Conservation (phyloP, 2,113 vertebrate species). For the Taxidea taxus region DNA sequence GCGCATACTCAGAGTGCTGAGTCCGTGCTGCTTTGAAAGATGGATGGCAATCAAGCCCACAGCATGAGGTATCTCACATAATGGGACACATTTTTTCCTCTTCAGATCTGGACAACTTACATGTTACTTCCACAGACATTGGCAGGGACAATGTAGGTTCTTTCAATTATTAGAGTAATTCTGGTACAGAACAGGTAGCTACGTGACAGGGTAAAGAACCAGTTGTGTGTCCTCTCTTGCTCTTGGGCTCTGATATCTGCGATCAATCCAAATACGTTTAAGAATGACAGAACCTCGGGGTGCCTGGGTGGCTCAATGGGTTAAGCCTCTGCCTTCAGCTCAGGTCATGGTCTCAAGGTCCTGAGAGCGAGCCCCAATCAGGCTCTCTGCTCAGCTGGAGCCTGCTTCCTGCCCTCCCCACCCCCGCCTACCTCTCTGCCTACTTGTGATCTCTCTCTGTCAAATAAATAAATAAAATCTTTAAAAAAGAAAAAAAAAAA, state of each 20-base stretch:
- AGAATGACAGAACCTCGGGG: neutral
- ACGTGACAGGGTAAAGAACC: neutral
- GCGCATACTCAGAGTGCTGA: neutral
- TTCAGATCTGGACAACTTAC: neutral
- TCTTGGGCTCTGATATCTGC: neutral
- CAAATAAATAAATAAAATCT: too few species aligned
- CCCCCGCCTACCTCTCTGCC: too few species aligned
- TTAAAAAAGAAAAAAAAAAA: neutral
- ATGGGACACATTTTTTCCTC: neutral
- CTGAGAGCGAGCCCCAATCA: neutral
- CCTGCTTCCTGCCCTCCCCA: too few species aligned
- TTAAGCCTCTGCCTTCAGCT: neutral
- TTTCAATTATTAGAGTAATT: neutral
- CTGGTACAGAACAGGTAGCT: neutral
- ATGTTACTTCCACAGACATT: neutral
- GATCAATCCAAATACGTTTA: neutral
- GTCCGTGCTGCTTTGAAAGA: neutral
- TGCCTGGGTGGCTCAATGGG: neutral
- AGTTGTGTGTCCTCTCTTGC: neutral
- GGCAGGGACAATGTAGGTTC: neutral
- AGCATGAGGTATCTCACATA: neutral
- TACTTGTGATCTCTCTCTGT: too few species aligned
- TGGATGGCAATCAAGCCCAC: rapidly evolving
- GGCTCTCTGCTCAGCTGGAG: too few species aligned
- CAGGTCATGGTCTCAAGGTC: neutral